A percentile compares a stretch with the other conserved stretches of the same genome.
Evolutionary conservation across 2,113 vertebrate species (phyloP).

Genomic region (Nerophis lumbriciformis): DNA sequence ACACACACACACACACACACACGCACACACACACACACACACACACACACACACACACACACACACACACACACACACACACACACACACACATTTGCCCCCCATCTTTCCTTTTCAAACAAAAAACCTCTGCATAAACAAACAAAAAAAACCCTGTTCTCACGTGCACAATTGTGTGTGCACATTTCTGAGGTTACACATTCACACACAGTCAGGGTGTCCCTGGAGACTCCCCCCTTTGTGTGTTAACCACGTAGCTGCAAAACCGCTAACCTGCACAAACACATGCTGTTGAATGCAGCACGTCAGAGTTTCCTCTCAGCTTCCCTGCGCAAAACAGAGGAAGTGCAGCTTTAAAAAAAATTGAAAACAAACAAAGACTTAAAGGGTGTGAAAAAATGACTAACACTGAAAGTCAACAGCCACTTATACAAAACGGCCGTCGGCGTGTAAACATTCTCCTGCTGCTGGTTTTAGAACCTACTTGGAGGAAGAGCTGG

Average conservation of each 20-base stretch:
- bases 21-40: not conserved
- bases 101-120: not conserved
- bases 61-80: not conserved
- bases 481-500: constrained; percentile 92
- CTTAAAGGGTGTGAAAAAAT: not conserved
- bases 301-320: constrained; percentile 59
- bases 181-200: constrained; percentile 10
- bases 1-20: not conserved
- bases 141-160: not conserved
- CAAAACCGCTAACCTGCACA: constrained; percentile 51
- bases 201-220: constrained; percentile 43
- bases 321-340: constrained; percentile 62
- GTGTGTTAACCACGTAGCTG: constrained; percentile 46
- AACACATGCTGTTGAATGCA: constrained; percentile 24
- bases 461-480: constrained; percentile 73
- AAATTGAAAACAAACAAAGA: constrained; percentile 15
- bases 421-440: not conserved
- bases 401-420: constrained; percentile 24
- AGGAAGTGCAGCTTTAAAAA: constrained; percentile 61
- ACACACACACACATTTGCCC: not conserved
- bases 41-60: not conserved
- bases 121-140: not conserved
- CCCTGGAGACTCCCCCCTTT: constrained; percentile 64
- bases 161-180: not conserved
- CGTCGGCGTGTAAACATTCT: constrained; percentile 7